phyloP scores from a whole-genome alignment of 2,797 vertebrate species.

The Scomberomorus guttatus region DNA sequence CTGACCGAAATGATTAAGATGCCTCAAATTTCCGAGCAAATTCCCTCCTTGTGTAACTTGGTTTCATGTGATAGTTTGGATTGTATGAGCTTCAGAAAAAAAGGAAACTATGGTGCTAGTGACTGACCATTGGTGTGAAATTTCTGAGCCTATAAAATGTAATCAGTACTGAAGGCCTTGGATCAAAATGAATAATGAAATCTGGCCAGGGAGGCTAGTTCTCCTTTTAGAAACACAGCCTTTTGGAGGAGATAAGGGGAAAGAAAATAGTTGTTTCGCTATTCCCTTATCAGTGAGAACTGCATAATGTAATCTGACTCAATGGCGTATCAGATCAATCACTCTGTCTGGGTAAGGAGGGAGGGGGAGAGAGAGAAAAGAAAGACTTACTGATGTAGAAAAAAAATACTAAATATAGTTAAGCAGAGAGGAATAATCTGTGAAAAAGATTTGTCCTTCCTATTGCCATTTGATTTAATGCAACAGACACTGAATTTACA shows the following conservation, averaged over 20 bases:
- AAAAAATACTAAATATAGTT: constrained; percentile 32
- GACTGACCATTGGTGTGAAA: constrained; percentile 57
- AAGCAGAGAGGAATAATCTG: constrained; percentile 9
- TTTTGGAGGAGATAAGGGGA: constrained; percentile 78
- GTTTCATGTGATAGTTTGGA: constrained; percentile 41
- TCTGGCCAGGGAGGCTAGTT: constrained; percentile 70
- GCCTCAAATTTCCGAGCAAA: constrained; percentile 44
- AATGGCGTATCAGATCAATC: constrained; percentile 82
- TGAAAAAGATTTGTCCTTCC: background rate
- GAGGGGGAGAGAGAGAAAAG: background rate
- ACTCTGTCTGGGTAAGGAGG: constrained; percentile 59
- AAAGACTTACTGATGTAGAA: constrained; percentile 27
- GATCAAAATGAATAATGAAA: constrained; percentile 83
- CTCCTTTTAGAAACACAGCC: constrained; percentile 81
- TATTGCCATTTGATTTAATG: background rate
- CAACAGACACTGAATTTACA: background rate
- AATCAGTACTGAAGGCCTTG: constrained; percentile 71
- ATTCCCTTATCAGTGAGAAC: constrained; percentile 80
- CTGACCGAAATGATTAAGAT: constrained; percentile 66
- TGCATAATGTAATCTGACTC: constrained; percentile 84
- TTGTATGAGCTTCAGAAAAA: constrained; percentile 34
- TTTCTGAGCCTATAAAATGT: constrained; percentile 69
- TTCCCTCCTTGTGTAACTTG: constrained; percentile 26
- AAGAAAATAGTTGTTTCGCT: constrained; percentile 83
- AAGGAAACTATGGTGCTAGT: constrained; percentile 2